Evolutionary conservation across 2,888 invertebrate genomes (phyloP), one percentile per base, ranked within the genome.

Genomic region (Eucera pruinosa): DNA sequence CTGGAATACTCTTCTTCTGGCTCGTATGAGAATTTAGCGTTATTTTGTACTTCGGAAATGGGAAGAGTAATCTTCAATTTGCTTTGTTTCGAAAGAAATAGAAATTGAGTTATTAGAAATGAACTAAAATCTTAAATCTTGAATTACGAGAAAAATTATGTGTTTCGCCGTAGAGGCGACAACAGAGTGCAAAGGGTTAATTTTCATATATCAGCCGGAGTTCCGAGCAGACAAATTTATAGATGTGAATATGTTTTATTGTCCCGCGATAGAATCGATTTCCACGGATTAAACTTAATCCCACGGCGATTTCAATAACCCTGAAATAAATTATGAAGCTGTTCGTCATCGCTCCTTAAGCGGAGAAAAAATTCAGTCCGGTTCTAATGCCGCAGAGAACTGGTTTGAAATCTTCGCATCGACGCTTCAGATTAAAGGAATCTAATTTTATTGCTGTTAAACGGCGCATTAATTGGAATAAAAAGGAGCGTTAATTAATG

Each of bases 211-310:
- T n/a, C n/a, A n/a, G n/a, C n/a, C n/a, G n/a, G n/a, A n/a, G n/a
- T n/a, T n/a, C n/a, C n/a, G n/a, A n/a, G n/a, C n/a, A n/a, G n/a
- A n/a, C n/a, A n/a, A n/a, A n/a, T n/a, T n/a, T n/a, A n/a, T n/a
- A n/a, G n/a, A n/a, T n/a, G n/a, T n/a, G n/a, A n/a, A n/a, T n/a
- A 64, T 64, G 33, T 54, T 69, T 45, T 39, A 36, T 62, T 33
- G 25, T 9, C 6, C n/a, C 23, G 43, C 23, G 7, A 20, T 18
- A 30, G 0, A 25, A 57, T 30, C 33, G 23, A 23, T 57, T 57
- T 33, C 55, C 27, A 2, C 11, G 39, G 47, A 39, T 72, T 69
- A 55, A 39, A 20, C 39, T 47, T 30, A 47, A 39, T 39, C 39
- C 30, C 48, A 9, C 39, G 20, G 20, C 52, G 41, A 13, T 27